phyloP scores from a whole-genome alignment of 2,797 vertebrate species.

The Cygnus olor region DNA sequence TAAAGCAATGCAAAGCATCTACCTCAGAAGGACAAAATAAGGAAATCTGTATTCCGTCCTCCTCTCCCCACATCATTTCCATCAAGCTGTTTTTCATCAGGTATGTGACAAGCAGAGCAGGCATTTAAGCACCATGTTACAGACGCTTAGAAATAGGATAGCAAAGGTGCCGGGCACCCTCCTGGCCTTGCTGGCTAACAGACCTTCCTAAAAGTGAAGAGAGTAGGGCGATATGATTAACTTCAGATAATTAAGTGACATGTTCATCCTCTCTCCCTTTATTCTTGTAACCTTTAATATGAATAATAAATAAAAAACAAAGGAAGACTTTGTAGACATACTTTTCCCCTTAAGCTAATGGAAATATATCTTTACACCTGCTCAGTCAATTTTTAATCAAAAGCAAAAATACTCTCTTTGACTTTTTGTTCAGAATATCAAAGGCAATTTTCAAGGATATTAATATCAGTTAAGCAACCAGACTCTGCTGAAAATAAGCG shows the following conservation, averaged over 20 bases:
- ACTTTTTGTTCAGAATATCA: slow-evolving; percentile 49
- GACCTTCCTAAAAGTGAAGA: slow-evolving; percentile 1
- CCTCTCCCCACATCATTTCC: background rate
- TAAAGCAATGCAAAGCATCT: background rate
- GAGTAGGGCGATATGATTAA: background rate
- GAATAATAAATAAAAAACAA: slow-evolving; percentile 14
- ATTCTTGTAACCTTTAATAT: background rate
- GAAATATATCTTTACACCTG: background rate
- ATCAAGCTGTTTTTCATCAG: background rate
- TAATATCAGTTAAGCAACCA: slow-evolving; percentile 4
- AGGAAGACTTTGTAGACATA: background rate
- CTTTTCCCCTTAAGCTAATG: background rate
- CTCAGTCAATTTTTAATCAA: slow-evolving; percentile 42
- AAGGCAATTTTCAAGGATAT: slow-evolving; percentile 41
- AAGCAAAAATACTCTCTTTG: slow-evolving; percentile 28
- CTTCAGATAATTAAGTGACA: background rate
- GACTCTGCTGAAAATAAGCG: background rate
- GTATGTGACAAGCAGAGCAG: background rate
- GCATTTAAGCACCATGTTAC: background rate
- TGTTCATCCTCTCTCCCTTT: background rate
- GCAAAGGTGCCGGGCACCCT: background rate
- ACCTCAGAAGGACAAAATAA: background rate
- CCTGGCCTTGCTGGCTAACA: background rate
- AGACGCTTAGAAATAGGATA: background rate
- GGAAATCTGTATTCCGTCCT: background rate